phyloP scores from a whole-genome alignment of 2,113 vertebrate genomes.

The Dasypus novemcinctus region DNA sequence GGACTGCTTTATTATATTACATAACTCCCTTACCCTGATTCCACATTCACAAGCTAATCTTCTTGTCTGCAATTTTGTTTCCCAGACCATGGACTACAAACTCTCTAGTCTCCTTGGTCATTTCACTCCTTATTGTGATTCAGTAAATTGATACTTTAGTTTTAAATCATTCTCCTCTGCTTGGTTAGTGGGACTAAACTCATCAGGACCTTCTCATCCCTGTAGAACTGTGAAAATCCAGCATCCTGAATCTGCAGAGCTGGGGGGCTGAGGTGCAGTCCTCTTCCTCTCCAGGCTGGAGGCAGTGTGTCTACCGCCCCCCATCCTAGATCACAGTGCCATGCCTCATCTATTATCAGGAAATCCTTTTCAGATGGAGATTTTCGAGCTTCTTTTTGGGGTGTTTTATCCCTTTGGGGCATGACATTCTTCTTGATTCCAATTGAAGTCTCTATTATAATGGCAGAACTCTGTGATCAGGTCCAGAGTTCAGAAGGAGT shows the following conservation, averaged over 20 bases:
- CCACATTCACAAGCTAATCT: not conserved
- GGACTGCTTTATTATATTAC: not conserved
- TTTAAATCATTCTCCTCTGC: not conserved
- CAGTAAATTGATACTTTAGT: not conserved
- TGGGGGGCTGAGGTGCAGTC: not conserved
- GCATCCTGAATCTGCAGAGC: not conserved
- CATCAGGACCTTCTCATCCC: not conserved
- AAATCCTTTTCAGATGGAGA: not conserved
- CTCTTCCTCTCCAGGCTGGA: not conserved
- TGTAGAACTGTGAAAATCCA: not conserved
- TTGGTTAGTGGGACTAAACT: not conserved
- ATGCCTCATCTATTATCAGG: not conserved
- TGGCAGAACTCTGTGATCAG: not conserved
- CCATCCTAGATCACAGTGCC: fast-evolving
- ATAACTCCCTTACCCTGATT: not conserved
- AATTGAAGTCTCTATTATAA: not conserved
- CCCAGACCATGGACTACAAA: not conserved
- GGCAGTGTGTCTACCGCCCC: not conserved
- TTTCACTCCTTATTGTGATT: slow-evolving; percentile 24
- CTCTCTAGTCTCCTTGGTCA: not conserved
- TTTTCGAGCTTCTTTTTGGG: not conserved
- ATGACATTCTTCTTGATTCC: not conserved
- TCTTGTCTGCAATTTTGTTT: not conserved
- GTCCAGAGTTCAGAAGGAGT: not conserved
- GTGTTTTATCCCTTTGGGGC: not conserved